Conservation (phyloP, 2,797 vertebrate genomes). For the Hypotaenidia philippensis region DNA sequence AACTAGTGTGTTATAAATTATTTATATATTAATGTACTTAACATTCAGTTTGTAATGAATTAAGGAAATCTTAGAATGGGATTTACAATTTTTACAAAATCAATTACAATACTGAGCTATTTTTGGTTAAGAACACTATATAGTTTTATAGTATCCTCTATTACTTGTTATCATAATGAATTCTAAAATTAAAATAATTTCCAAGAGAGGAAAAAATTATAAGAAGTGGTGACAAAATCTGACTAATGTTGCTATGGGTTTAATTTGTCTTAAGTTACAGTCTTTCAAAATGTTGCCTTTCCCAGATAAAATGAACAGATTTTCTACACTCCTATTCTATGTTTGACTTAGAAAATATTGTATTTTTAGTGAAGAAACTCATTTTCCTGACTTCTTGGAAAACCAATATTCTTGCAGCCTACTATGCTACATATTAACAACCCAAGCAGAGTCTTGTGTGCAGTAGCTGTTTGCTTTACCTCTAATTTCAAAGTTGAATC, state of each 20-base stretch:
- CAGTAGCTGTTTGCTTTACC: background rate
- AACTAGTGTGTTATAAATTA: background rate
- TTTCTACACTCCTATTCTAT: background rate
- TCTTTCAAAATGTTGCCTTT: background rate
- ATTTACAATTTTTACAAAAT: background rate
- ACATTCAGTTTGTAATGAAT: background rate
- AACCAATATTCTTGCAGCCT: constrained; percentile 6
- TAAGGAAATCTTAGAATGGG: background rate
- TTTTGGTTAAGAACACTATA: background rate
- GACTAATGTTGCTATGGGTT: background rate
- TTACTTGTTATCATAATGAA: background rate
- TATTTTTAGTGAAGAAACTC: background rate
- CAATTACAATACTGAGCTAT: background rate
- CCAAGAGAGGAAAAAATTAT: background rate
- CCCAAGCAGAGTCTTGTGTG: background rate
- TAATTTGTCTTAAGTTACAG: background rate
- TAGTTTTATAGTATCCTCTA: background rate
- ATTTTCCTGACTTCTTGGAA: background rate
- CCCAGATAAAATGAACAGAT: background rate
- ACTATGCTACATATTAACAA: background rate
- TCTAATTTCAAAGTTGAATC: background rate
- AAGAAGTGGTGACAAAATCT: background rate
- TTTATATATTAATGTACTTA: background rate
- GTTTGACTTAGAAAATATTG: background rate
- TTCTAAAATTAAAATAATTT: background rate